These are phyloP conservation scores for Stenotaenia linearis DNA, from an alignment of 2,888 invertebrate genomes.

Conservation along the genomic window DNA sequence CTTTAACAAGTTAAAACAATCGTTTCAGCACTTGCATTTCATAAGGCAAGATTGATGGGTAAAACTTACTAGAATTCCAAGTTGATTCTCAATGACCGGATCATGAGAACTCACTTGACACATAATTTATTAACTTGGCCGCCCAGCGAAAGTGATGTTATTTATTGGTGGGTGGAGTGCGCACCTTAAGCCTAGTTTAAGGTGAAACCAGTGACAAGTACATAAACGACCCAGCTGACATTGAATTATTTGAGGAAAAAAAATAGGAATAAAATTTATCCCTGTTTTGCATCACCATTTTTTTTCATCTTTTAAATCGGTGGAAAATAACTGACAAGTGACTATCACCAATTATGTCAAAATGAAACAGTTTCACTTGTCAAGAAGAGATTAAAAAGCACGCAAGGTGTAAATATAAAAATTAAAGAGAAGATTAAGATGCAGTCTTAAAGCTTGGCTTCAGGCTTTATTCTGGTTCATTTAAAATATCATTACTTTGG, in stretches of 20 bases:
- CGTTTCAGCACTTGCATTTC: neutral
- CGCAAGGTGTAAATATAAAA: constrained; percentile 11
- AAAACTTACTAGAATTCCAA: neutral
- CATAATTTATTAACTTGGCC: constrained; percentile 14
- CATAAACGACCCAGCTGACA: neutral
- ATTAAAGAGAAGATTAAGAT: neutral
- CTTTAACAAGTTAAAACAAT: neutral
- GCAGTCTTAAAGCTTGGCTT: neutral
- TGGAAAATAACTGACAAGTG: constrained; percentile 5
- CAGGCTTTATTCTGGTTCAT: too few species aligned
- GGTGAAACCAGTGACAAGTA: constrained; percentile 11
- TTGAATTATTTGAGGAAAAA: neutral
- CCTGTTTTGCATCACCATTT: neutral
- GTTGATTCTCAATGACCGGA: constrained; percentile 14
- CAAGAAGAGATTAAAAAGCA: neutral
- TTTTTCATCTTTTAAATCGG: neutral
- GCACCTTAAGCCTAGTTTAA: constrained; percentile 1
- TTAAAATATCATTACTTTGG: too few species aligned
- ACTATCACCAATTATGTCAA: constrained; percentile 7
- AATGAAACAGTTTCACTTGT: neutral
- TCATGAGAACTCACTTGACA: constrained; percentile 11
- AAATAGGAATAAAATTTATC: neutral
- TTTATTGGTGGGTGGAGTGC: constrained; percentile 15
- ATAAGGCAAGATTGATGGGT: neutral
- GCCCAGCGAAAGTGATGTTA: constrained; percentile 1